phyloP scores from a whole-genome alignment of 1,140 invertebrate genomes.

The Dolichoris vasculosae region DNA sequence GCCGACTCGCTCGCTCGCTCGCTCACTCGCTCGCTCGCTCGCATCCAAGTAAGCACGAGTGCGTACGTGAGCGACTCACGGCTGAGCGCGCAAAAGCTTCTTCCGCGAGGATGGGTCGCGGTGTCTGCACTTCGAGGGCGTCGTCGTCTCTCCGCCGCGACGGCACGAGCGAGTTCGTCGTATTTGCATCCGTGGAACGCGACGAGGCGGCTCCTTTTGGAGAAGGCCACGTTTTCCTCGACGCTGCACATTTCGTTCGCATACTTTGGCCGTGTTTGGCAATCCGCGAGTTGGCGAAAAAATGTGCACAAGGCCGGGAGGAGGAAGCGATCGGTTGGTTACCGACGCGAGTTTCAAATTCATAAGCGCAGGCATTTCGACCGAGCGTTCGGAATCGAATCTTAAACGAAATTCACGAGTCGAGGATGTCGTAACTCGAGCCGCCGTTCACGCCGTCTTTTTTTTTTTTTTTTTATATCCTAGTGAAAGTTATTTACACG shows the following conservation, averaged over 20 bases:
- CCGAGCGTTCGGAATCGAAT: too few relatives aligned
- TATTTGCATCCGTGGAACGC: not conserved
- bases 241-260: not conserved
- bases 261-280: not conserved
- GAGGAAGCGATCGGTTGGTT: not conserved
- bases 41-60: slow-evolving; percentile 39
- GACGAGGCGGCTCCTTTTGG: not conserved
- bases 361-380: too few relatives aligned
- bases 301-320: not conserved
- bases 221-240: not conserved
- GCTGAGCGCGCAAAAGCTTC: slow-evolving; percentile 32
- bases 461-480: not conserved
- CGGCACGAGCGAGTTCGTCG: not conserved
- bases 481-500: slow-evolving; percentile 8
- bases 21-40: slow-evolving; percentile 45
- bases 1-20: slow-evolving; percentile 47
- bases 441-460: too few relatives aligned
- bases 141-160: not conserved
- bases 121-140: slow-evolving; percentile 9
- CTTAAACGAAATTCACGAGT: too few relatives aligned
- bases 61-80: slow-evolving; percentile 12
- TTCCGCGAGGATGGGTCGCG: slow-evolving; percentile 6
- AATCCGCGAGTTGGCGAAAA: not conserved
- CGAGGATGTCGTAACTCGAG: too few relatives aligned
- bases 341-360: too few relatives aligned